These are phyloP conservation scores for Conger conger DNA, from an alignment of 2,113 vertebrate genomes.

Conservation along the genomic window DNA sequence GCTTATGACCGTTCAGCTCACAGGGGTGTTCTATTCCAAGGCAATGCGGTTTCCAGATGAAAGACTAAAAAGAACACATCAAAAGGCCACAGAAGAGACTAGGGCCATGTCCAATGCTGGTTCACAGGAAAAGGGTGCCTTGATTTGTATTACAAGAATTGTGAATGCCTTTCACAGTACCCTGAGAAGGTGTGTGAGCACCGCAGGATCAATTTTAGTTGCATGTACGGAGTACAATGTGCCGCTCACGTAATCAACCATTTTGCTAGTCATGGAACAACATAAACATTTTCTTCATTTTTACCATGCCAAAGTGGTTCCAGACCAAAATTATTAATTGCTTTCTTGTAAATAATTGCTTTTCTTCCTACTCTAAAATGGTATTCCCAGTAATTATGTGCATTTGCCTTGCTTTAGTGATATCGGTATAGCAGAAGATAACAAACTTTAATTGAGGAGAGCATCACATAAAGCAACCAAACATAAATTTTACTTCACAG, in stretches of 20 bases:
- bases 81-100: constrained; percentile 4
- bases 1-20: not conserved
- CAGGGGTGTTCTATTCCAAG: not conserved
- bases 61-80: constrained; percentile 1
- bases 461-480: not conserved
- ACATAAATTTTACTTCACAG: not conserved
- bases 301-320: not conserved
- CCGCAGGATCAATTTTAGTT: no score
- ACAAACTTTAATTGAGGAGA: not conserved
- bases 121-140: not conserved
- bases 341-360: not conserved
- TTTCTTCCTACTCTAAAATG: not conserved
- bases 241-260: not conserved
- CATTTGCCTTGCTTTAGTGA: not conserved
- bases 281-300: not conserved
- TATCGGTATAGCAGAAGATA: not conserved
- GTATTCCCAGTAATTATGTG: not conserved
- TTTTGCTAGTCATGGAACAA: not conserved
- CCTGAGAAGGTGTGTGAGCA: no score
- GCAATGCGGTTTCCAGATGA: constrained; percentile 6
- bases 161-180: no score
- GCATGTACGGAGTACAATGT: not conserved
- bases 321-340: not conserved
- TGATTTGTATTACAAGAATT: no score
- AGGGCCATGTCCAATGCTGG: not conserved